Evolutionary conservation across 1,140 invertebrate species (phyloP).

Genomic region (Aporrectodea caliginosa): DNA sequence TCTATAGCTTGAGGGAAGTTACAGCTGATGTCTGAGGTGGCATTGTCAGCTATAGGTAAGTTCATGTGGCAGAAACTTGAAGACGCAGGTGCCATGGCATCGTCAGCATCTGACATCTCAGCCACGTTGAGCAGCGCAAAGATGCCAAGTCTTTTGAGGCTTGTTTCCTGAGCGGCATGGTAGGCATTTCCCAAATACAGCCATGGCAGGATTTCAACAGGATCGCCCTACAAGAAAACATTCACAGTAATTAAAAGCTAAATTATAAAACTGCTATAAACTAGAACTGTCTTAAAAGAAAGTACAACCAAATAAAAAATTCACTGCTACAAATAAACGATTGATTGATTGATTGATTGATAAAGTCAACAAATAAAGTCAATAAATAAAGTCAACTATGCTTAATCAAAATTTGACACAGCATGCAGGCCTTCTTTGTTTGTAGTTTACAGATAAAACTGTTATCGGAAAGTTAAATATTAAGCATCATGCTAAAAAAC

Average conservation of each 20-base stretch:
- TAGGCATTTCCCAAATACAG: conserved; percentile 51
- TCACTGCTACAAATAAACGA: too few relatives aligned
- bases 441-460: too few relatives aligned
- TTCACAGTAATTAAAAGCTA: neutral
- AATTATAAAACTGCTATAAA: too few relatives aligned
- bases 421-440: too few relatives aligned
- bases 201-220: conserved; percentile 53
- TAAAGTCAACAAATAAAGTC: too few relatives aligned
- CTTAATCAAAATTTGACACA: too few relatives aligned
- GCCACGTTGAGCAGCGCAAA: conserved; percentile 56
- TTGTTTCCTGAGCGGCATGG: conserved; percentile 46
- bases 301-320: too few relatives aligned
- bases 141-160: conserved; percentile 48
- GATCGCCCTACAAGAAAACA: conserved; percentile 33
- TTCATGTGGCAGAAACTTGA: conserved; percentile 48
- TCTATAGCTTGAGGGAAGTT: conserved; percentile 52
- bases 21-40: conserved; percentile 44
- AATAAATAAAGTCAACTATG: too few relatives aligned
- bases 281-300: too few relatives aligned
- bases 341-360: too few relatives aligned
- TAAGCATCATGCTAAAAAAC: too few relatives aligned
- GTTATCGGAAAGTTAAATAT: too few relatives aligned
- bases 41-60: conserved; percentile 52
- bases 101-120: neutral
- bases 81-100: neutral